Base-by-base conservation (phyloP, 2,888 invertebrate species). In the Mylabris sibirica region DNA sequence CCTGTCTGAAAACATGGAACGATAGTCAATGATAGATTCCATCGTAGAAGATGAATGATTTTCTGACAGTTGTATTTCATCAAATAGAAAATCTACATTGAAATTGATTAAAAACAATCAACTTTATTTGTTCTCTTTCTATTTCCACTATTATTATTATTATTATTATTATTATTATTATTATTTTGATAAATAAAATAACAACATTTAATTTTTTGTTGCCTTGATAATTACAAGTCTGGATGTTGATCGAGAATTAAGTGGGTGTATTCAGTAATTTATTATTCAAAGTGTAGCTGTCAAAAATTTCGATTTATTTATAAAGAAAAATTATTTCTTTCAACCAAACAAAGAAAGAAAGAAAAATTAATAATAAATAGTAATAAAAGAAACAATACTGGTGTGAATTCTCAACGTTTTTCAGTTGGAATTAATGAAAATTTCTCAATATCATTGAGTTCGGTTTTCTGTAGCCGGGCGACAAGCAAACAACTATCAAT, bases 381-480 rank as follows among this genome's bases (percentile, higher is more conserved):
- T 22, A 49, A 49, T 17, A 49, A 49, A 49, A n/a, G n/a, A n/a
- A n/a, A n/a, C n/a, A n/a, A n/a, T n/a, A n/a, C n/a, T n/a, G 49
- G 2, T 20, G 9, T 17, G 22, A 49, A 49, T 49, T 49, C 11
- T 49, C 0, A 24, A 57, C 24, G 57, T 71, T 68, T 67, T 62
- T 17, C 70, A 78, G 78, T 75, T 75, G 75, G 82, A 83, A 84
- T 84, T 84, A 84, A 84, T 84, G 84, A 84, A 83, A 82, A 83
- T 84, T 84, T 84, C 83, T 83, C 83, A 84, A 84, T 84, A 84
- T 84, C 84, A 57, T 24, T n/a, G n/a, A n/a, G n/a, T n/a, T n/a
- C 24, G 57, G 24, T 41, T 57, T 5, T 6, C 11, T 49, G 9
- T 82, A 78, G 81, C 76, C 77, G 78, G 80, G 82, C 82, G 84